A percentile compares a stretch with the other conserved stretches of the same genome.
Evolutionary conservation across 2,797 vertebrate species (phyloP).

Genomic region (Esox lucius): DNA sequence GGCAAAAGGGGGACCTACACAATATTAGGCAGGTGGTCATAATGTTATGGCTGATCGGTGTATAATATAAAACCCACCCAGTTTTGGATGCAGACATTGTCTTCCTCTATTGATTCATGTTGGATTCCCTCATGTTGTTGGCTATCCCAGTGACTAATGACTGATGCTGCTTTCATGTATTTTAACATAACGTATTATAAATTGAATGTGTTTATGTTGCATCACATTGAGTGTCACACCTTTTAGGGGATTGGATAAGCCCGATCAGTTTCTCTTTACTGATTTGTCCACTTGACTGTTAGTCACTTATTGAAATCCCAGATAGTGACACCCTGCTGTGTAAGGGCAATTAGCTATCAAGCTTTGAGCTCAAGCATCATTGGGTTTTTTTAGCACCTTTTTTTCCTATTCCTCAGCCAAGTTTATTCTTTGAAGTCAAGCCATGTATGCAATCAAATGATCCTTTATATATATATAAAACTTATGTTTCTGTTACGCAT

Average conservation of each 20-base stretch:
- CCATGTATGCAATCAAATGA: conserved; percentile 94
- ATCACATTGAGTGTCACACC: not conserved
- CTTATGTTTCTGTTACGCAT: conserved; percentile 91
- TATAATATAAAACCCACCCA: conserved; percentile 43
- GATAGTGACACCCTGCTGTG: conserved; percentile 25
- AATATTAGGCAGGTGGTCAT: no score
- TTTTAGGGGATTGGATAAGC: not conserved
- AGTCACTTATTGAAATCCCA: conserved; percentile 29
- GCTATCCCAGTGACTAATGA: conserved; percentile 72
- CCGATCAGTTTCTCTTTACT: conserved; percentile 32
- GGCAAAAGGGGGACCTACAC: no score
- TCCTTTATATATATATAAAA: conserved; percentile 86
- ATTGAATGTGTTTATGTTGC: not conserved
- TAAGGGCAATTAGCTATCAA: conserved; percentile 66
- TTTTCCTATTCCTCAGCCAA: conserved; percentile 70
- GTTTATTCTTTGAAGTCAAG: conserved; percentile 91
- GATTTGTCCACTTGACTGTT: conserved; percentile 25
- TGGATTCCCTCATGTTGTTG: conserved; percentile 62
- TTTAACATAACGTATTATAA: no score
- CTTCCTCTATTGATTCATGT: conserved; percentile 69
- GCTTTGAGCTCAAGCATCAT: conserved; percentile 29
- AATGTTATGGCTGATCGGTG: no score
- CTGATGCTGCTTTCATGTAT: conserved; percentile 67
- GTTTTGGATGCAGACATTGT: conserved; percentile 55
- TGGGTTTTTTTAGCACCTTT: conserved; percentile 12